Conservation (phyloP, 2,113 vertebrate genomes). For the Agapornis roseicollis region DNA sequence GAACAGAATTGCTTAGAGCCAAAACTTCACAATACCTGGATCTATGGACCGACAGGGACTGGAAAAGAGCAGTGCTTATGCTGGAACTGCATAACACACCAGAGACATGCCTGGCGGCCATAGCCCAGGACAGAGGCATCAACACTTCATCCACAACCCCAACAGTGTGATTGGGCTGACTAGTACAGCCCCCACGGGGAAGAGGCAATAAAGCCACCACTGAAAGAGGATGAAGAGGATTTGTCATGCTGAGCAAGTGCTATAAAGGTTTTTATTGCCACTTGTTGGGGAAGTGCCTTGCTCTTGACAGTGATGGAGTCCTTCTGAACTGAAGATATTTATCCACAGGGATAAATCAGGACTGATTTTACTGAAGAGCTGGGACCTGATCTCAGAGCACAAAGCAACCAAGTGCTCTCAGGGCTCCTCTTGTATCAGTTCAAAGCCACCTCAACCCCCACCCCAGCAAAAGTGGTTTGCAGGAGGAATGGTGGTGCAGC, state of each 20-base stretch:
- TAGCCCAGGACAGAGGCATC: not conserved
- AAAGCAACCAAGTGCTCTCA: not conserved
- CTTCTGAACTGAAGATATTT: conserved; percentile 1
- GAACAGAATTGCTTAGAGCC: not conserved
- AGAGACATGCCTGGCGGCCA: not conserved
- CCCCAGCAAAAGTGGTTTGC: not conserved
- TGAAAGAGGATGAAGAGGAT: not conserved
- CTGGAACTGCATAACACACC: not conserved
- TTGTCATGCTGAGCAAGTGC: not conserved
- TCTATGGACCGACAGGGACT: not conserved
- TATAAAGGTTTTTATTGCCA: conserved; percentile 35
- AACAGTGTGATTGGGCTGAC: not conserved
- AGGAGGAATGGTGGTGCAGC: rapidly evolving
- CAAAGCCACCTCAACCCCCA: not conserved
- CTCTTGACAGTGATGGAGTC: conserved; percentile 15
- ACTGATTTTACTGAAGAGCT: not conserved
- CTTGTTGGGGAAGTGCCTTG: not conserved
- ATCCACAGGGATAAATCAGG: conserved; percentile 18
- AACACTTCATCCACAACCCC: not conserved
- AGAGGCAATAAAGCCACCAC: not conserved
- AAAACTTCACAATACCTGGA: not conserved
- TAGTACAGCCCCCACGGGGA: not conserved
- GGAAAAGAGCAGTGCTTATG: not conserved
- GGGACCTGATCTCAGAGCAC: not conserved
- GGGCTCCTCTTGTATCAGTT: not conserved